Percentiles rank a stretch among this genome's conserved stretches.
phyloP scores from a whole-genome alignment of 1,140 invertebrate genomes.

The Drosophila sechellia region DNA sequence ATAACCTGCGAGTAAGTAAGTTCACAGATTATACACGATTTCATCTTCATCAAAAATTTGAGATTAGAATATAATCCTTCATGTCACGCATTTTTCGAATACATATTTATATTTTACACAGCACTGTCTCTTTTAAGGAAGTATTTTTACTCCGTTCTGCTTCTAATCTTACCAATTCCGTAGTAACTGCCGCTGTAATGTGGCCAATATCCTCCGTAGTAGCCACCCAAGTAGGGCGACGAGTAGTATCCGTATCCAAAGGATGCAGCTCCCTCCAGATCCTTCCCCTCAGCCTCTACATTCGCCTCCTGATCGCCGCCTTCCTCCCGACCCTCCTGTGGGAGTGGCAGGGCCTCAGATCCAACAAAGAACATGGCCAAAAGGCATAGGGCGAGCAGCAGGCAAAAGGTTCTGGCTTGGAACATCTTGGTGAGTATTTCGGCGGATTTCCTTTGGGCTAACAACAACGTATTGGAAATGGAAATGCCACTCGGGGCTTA shows the following conservation, averaged over 20 bases:
- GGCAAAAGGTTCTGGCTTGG: constrained; percentile 41
- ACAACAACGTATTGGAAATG: constrained; percentile 8
- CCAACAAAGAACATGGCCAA: constrained; percentile 42
- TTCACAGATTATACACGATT: too few relatives aligned
- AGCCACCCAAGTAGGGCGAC: constrained; percentile 66
- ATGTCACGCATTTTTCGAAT: too few relatives aligned
- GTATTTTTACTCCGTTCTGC: background rate
- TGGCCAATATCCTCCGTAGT: constrained; percentile 58
- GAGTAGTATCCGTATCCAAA: constrained; percentile 77
- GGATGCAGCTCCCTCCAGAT: constrained; percentile 72
- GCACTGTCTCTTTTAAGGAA: background rate
- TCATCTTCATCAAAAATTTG: too few relatives aligned
- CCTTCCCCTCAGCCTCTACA: constrained; percentile 69
- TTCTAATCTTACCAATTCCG: constrained; percentile 52
- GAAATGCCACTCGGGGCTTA: constrained; percentile 73
- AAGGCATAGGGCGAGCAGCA: constrained; percentile 53
- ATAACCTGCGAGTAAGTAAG: constrained; percentile 53
- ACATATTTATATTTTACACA: too few relatives aligned
- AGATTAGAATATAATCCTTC: too few relatives aligned
- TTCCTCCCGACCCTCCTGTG: constrained; percentile 54
- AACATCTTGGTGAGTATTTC: constrained; percentile 53
- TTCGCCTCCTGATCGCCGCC: constrained; percentile 58
- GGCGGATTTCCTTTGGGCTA: constrained; percentile 13
- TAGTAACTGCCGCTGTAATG: constrained; percentile 67
- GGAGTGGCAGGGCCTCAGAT: constrained; percentile 54